Base-by-base conservation (phyloP, 2,888 invertebrate genomes). In the Platycheirus albimanus region DNA sequence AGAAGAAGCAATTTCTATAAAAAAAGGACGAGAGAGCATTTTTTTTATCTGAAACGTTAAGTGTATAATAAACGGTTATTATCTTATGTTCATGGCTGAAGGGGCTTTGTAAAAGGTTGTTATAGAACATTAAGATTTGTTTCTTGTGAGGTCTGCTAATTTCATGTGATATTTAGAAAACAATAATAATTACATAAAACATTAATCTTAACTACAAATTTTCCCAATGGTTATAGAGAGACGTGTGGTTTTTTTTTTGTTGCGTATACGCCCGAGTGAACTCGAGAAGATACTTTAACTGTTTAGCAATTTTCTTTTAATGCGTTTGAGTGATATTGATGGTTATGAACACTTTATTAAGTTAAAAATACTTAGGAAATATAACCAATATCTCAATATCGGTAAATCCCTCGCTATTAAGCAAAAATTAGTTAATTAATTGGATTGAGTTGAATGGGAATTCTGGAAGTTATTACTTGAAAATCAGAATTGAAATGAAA, bases 261-360 rank as follows among this genome's bases (percentile, higher is more conserved):
- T 38, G 15, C 56, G 36, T 20, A 38, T 56, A 56, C 56, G 56
- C 56, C 56, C 56, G 13, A 38, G 38, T 56, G 38, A 56, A 38
- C 38, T 8, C 24, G 24, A 6, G 24, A 6, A 24, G n/a, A n/a
- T n/a, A 4, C 24, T 24, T 3, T 4, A 24, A 24, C 3, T 24
- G 24, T 24, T 24, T 24, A 4, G 6, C 24, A 24, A 4, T 24
- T 24, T 24, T 24, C 24, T 24, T 24, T 4, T n/a, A n/a, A n/a
- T n/a, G n/a, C n/a, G n/a, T n/a, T n/a, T n/a, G n/a, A n/a, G n/a
- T n/a, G n/a, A n/a, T n/a, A n/a, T n/a, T n/a, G n/a, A n/a, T n/a
- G n/a, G n/a, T n/a, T n/a, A n/a, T n/a, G n/a, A n/a, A n/a, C n/a
- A n/a, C n/a, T n/a, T n/a, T n/a, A n/a, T n/a, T n/a, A n/a, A n/a